A percentile compares a stretch with the other conserved stretches of the same genome.
Conservation (phyloP, 2,888 invertebrate genomes). For the Thumatha senex region DNA sequence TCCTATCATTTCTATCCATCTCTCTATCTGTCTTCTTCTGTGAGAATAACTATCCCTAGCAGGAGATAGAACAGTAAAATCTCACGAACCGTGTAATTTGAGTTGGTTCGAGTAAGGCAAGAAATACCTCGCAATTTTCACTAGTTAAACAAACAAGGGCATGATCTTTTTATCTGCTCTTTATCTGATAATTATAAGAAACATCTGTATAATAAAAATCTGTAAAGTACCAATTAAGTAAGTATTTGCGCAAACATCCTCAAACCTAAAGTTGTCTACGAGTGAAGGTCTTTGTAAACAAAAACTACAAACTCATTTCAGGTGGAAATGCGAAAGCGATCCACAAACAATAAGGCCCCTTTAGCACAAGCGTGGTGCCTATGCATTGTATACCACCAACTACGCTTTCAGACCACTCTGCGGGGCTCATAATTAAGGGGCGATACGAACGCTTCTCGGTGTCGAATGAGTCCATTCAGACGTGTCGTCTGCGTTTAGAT, state of each 20-base stretch:
- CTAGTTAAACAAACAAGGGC: no score
- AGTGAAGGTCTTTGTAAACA: conserved; percentile 35
- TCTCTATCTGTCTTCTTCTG: no score
- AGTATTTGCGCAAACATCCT: conserved; percentile 35
- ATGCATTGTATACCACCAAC: conserved; percentile 55
- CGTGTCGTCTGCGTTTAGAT: conserved; percentile 69
- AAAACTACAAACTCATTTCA: conserved; percentile 42
- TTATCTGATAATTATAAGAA: no score
- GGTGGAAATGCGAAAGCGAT: conserved; percentile 57
- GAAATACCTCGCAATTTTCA: no score
- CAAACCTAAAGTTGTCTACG: conserved; percentile 14
- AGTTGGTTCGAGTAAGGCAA: no score
- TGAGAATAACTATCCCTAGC: no score
- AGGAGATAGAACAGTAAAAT: no score
- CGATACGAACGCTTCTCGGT: conserved; percentile 54
- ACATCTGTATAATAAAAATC: conserved; percentile 28
- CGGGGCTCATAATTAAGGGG: conserved; percentile 8
- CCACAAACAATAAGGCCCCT: conserved; percentile 62
- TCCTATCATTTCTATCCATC: no score
- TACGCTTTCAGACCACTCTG: conserved; percentile 59
- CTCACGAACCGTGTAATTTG: no score
- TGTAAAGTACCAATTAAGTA: no score
- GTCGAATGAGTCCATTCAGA: conserved; percentile 65
- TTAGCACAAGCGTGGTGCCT: conserved; percentile 54
- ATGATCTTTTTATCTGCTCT: no score